phyloP scores from a whole-genome alignment of 2,113 vertebrate genomes.

The Vimba vimba region DNA sequence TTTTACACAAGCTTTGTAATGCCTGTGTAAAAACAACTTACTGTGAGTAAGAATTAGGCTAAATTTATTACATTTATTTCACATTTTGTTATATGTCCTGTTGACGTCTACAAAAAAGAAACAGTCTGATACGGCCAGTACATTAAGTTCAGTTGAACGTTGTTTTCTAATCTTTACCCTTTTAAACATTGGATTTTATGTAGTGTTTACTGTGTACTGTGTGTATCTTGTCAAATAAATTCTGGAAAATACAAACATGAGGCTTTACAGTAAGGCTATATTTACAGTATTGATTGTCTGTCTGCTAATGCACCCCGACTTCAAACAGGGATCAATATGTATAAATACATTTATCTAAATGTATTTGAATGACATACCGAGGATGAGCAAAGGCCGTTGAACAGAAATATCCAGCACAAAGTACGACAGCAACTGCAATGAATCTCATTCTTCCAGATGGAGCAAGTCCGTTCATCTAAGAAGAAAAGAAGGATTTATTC shows the following conservation, averaged over 20 bases:
- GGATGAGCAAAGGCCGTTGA: background rate
- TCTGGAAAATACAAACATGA: background rate
- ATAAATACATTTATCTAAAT: background rate
- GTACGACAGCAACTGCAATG: background rate
- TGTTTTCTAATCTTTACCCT: background rate
- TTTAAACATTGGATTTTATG: background rate
- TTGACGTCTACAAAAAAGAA: too few species aligned
- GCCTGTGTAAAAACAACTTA: too few species aligned
- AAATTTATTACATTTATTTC: too few species aligned
- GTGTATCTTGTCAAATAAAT: background rate
- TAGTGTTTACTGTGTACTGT: background rate
- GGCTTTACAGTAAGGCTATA: background rate
- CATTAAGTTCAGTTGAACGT: too few species aligned
- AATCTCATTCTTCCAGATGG: slow-evolving; percentile 3
- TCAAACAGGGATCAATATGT: background rate
- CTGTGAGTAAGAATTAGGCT: too few species aligned
- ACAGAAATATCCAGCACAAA: slow-evolving; percentile 17
- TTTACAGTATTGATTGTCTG: background rate
- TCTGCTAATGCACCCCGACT: background rate
- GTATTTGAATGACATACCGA: background rate
- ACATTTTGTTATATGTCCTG: too few species aligned
- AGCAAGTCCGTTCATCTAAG: background rate
- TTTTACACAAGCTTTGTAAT: too few species aligned
- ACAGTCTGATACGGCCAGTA: too few species aligned
- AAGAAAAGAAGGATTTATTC: background rate